These are phyloP conservation scores for Pyrrhia umbra DNA, from an alignment of 2,888 invertebrate genomes.

Conservation along the genomic window DNA sequence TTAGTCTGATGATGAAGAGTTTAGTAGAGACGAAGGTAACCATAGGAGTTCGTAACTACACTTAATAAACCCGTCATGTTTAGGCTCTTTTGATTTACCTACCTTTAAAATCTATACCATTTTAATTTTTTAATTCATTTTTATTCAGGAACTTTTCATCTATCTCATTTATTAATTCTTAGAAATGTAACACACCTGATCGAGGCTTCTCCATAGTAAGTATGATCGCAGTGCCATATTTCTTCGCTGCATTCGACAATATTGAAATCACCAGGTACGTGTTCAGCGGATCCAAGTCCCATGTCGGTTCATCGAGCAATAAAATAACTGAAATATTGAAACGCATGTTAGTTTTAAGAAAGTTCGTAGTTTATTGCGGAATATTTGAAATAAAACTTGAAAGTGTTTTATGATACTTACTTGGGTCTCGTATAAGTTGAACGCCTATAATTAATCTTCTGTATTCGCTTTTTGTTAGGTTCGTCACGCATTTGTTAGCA, in stretches of 20 bases:
- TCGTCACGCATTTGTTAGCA: slow-evolving; percentile 95
- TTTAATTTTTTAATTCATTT: too few species aligned
- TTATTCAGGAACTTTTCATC: too few species aligned
- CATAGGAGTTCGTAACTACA: too few species aligned
- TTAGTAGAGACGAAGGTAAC: too few species aligned
- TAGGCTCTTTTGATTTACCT: too few species aligned
- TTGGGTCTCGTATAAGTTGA: slow-evolving; percentile 98
- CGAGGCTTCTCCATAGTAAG: slow-evolving; percentile 98
- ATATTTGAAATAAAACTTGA: background rate
- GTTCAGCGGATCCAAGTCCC: slow-evolving; percentile 98
- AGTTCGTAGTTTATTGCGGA: background rate
- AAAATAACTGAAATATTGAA: slow-evolving; percentile 92
- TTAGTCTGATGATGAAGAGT: too few species aligned
- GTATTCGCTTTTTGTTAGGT: slow-evolving; percentile 96
- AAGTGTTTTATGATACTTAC: slow-evolving; percentile 84
- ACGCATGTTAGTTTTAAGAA: background rate
- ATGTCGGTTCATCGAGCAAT: slow-evolving; percentile 97
- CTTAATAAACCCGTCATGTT: too few species aligned
- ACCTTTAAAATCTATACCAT: too few species aligned
- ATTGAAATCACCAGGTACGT: slow-evolving; percentile 98
- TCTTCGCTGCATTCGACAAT: slow-evolving; percentile 96
- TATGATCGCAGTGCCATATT: slow-evolving; percentile 97
- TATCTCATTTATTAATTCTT: too few species aligned
- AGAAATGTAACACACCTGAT: slow-evolving; percentile 78
- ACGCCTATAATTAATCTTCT: slow-evolving; percentile 97